Percentiles rank a stretch among this genome's conserved stretches.
Evolutionary conservation across 2,888 invertebrate species (phyloP).

Genomic region (Malacosoma neustria): DNA sequence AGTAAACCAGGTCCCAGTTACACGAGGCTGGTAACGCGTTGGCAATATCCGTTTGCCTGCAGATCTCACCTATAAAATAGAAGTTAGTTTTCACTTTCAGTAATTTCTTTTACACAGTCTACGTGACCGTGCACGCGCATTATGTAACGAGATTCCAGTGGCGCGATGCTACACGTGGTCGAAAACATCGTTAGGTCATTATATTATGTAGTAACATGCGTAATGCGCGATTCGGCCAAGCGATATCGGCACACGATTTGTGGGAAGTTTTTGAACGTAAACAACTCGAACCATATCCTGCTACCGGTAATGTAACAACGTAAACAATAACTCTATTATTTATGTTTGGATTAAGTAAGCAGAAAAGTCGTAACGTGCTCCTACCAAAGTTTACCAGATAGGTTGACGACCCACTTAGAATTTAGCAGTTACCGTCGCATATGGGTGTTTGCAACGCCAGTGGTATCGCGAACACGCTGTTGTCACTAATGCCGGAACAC

Average conservation of each 20-base stretch:
- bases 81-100: too few relatives aligned
- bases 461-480: too few relatives aligned
- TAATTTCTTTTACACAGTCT: too few relatives aligned
- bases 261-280: neutral
- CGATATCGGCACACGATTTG: neutral
- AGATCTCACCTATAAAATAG: too few relatives aligned
- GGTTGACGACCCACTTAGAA: neutral
- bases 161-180: neutral
- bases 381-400: too few relatives aligned
- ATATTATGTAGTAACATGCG: neutral
- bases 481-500: too few relatives aligned
- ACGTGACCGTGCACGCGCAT: slow-evolving; percentile 4
- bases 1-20: too few relatives aligned
- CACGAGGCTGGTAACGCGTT: too few relatives aligned
- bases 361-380: too few relatives aligned
- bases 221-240: neutral
- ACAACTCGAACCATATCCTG: neutral
- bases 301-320: neutral
- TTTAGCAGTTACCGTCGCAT: neutral
- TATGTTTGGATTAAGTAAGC: too few relatives aligned
- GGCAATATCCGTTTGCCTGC: too few relatives aligned
- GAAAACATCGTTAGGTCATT: neutral
- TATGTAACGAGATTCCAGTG: neutral
- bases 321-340: neutral
- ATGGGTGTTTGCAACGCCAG: neutral